Evolutionary conservation across 2,888 invertebrate genomes (phyloP), one percentile per base, ranked within the genome.

Genomic region (Dasypolia templi): DNA sequence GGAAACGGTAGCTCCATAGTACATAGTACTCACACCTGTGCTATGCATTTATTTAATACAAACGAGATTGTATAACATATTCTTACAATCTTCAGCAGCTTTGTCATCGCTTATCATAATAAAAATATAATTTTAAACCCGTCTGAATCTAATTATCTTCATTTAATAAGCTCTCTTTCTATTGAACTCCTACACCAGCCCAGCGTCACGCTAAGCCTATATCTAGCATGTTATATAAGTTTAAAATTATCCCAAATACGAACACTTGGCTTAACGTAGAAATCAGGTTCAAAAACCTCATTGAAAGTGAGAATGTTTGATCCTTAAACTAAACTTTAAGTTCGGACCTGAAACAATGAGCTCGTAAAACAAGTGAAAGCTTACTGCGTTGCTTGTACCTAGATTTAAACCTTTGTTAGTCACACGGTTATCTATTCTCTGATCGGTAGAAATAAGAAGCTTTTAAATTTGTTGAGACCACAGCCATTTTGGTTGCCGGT

Each of bases 281-380:
- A 56, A 14, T 42, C 32, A 29, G 29, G 77, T 61, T 69, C 49
- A 79, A 65, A 22, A 12, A 65, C 65, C 77, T 62, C 14, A 53
- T 58, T 29, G 77, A 77, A 64, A 79, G 77, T 70, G 79, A 82
- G 82, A 82, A 46, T 46, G 62, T 77, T 66, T 62, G 64, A 82
- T 77, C 56, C 82, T 77, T 65, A 77, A 82, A 82, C 69, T 56
- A 77, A 82, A 79, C 39, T 79, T 82, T 77, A 79, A n/a, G 64
- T 79, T 79, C 61, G 56, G 62, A 55, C 51, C 32, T 39, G 32
- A 9, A 79, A 79, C 79, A 79, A 79, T 82, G 79, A 82, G 77
- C 63, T 82, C 82, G 82, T 79, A 79, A 79, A 82, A 59, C 82
- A 61, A 82, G 69, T 82, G 79, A 77, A 82, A 82, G 79, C 82